A percentile compares a stretch with the other conserved stretches of the same genome.
These are phyloP conservation scores for Tangara arthus DNA, from an alignment of 2,797 vertebrate species.

Conservation along the genomic window DNA sequence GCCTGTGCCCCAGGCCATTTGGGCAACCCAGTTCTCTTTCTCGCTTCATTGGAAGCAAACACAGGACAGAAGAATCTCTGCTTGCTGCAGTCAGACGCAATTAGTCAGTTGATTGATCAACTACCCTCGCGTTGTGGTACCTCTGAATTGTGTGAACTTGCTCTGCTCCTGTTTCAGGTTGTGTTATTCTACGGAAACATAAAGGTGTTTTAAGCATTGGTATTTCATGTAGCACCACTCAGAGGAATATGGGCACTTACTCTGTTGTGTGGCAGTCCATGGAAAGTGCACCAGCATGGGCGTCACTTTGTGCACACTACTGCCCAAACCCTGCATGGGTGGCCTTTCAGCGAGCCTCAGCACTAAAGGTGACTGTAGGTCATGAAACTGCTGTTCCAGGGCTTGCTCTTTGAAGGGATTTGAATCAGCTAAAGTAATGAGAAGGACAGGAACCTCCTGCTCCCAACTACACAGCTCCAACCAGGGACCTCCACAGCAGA, in stretches of 20 bases:
- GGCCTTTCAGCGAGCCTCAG: background rate
- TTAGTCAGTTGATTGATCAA: background rate
- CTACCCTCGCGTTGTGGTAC: background rate
- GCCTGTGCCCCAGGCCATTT: background rate
- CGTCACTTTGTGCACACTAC: background rate
- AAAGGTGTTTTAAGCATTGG: background rate
- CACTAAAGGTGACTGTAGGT: background rate
- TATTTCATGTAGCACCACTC: background rate
- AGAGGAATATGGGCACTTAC: background rate
- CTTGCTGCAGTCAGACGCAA: background rate
- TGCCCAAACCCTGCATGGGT: background rate
- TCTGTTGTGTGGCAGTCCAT: background rate
- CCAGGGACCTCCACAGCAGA: background rate
- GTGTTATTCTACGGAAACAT: background rate
- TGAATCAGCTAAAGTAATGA: background rate
- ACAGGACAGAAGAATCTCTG: background rate
- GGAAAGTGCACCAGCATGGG: fast-evolving
- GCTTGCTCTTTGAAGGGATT: background rate
- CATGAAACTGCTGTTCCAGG: background rate
- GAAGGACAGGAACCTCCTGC: background rate
- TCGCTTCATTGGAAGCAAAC: background rate
- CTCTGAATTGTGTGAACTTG: background rate
- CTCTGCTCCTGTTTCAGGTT: background rate
- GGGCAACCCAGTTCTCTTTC: background rate
- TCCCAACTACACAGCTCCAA: background rate